phyloP scores from a whole-genome alignment of 2,888 invertebrate species.

The Drosophila affinis region DNA sequence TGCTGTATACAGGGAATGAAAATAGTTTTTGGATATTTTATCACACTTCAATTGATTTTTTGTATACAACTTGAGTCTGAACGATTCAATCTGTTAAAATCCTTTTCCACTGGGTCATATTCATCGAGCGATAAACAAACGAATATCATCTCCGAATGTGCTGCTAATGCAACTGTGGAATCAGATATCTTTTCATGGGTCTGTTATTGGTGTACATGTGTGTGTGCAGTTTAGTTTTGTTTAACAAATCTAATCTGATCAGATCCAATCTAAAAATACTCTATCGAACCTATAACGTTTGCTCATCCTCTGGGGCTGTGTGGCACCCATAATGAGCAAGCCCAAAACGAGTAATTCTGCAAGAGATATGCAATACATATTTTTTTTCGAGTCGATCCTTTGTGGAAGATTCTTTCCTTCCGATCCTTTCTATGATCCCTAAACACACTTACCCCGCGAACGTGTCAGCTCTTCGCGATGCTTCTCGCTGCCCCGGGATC shows the following conservation, averaged over 20 bases:
- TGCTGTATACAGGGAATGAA: constrained; percentile 10
- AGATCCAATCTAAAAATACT: constrained; percentile 58
- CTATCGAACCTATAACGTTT: constrained; percentile 78
- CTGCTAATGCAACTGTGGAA: neutral
- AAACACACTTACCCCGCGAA: constrained; percentile 67
- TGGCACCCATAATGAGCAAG: constrained; percentile 81
- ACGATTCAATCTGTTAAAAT: too few species aligned
- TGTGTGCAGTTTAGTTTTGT: constrained; percentile 13
- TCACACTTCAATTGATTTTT: neutral
- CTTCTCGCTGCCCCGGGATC: constrained; percentile 57
- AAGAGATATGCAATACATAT: constrained; percentile 43
- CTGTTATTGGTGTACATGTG: neutral
- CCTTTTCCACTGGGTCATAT: too few species aligned
- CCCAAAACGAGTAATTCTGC: constrained; percentile 80
- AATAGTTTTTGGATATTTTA: neutral
- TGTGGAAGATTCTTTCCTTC: too few species aligned
- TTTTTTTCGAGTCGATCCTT: neutral
- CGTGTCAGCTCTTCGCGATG: constrained; percentile 67
- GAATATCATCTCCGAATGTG: neutral
- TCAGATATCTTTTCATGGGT: neutral
- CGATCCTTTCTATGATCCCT: neutral
- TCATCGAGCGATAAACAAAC: too few species aligned
- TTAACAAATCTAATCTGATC: constrained; percentile 8
- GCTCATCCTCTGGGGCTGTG: constrained; percentile 75
- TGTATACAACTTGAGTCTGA: constrained; percentile 2